Base-by-base conservation (phyloP, 2,113 vertebrate genomes). In the Sylvilagus bachmani region DNA sequence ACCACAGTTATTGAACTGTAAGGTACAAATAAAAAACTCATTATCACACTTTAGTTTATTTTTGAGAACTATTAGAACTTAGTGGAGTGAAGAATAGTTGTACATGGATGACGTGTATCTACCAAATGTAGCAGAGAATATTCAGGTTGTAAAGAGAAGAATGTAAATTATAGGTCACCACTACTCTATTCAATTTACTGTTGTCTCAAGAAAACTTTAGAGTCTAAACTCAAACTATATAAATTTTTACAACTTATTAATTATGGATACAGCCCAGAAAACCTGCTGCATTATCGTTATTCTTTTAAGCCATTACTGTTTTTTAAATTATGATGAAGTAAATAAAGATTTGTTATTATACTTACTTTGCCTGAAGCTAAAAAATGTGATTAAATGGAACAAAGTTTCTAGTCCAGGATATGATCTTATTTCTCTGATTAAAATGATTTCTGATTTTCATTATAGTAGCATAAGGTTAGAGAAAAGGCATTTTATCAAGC, bases 1-100 rank as follows among this genome's bases (percentile, higher is more conserved):
- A 97, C 31, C 51, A 31, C 10, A 85, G 64, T 9, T 90, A 86
- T 67, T 93, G 85, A 93, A 92, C 67, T 93, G 61, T 82, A 74
- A 86, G 66, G 33, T 80, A 91, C 70, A 89, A 93, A 89, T 73
- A 69, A 38, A 6, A 83, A 88, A 96, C 24, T 94, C 77, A 93
- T 95, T 93, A 91, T 80, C 29, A 73, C 7, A 31, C 38, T 88
- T 96, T 29, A 31, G 61, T 96, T 95, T 97, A 21, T 93, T 96
- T 94, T 95, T 49, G n/a, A 83, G 62, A 91, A 95, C 25, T 66
- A 83, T 83, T 87, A 78, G 73, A 90, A 66, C 4, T 69, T 91
- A 95, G 2, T 80, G n/a, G 51, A 78, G 78, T 49, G 80, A 83
- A 74, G 77, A 93, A 1, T 24, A 66, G 85, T 29, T 53, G 12